Conservation (phyloP, 2,888 invertebrate genomes). For the Micropterix aruncella region DNA sequence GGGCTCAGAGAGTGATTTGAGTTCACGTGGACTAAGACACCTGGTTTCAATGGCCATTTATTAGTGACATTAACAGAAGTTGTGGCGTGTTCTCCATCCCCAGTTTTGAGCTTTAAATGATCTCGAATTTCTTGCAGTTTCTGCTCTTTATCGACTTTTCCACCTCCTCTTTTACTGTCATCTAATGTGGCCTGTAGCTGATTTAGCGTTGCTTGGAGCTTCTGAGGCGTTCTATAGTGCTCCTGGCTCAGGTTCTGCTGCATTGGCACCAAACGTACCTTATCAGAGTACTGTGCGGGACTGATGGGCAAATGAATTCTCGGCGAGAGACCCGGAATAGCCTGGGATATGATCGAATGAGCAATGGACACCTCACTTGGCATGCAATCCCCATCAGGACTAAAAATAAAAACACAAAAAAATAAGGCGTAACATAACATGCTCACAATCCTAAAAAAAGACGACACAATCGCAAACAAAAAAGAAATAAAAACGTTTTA, state of each 20-base stretch:
- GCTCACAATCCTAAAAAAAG: too few species aligned
- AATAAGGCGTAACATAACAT: too few species aligned
- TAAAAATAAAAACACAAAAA: too few species aligned
- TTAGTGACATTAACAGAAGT: slow-evolving; percentile 22
- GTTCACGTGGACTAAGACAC: slow-evolving; percentile 78
- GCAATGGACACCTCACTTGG: slow-evolving; percentile 35
- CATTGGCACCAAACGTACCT: slow-evolving; percentile 28
- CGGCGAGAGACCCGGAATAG: slow-evolving; percentile 34
- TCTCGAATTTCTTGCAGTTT: background rate
- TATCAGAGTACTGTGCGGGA: slow-evolving; percentile 28
- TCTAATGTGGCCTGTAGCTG: slow-evolving; percentile 21
- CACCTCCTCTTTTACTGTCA: background rate
- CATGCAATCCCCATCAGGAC: slow-evolving; percentile 38
- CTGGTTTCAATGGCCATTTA: slow-evolving; percentile 81
- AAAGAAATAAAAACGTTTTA: background rate
- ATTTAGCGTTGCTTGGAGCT: slow-evolving; percentile 21
- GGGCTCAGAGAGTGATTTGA: slow-evolving; percentile 60
- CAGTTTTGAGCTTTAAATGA: background rate
- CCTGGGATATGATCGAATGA: slow-evolving; percentile 40
- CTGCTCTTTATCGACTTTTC: background rate
- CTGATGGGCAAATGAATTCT: slow-evolving; percentile 30
- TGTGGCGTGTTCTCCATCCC: background rate
- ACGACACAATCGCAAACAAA: too few species aligned
- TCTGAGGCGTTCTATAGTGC: slow-evolving; percentile 9
- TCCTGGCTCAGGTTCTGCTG: background rate